Percentiles rank a stretch among this genome's conserved stretches.
phyloP scores from a whole-genome alignment of 1,140 invertebrate genomes.

The Aphelenchoides fujianensis region DNA sequence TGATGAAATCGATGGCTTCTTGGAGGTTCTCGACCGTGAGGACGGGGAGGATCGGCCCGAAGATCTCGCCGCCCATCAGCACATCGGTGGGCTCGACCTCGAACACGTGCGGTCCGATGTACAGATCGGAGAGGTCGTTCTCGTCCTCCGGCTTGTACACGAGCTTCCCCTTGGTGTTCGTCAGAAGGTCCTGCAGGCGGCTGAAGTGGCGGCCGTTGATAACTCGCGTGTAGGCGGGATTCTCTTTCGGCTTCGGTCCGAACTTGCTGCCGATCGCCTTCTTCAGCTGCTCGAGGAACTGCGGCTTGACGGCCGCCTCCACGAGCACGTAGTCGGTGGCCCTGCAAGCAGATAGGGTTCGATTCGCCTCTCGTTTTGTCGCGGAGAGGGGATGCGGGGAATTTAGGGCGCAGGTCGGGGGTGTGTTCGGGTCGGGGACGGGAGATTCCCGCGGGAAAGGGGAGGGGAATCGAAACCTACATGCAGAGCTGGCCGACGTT shows the following conservation, averaged over 20 bases:
- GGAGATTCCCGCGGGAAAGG: no score
- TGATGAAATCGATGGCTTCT: conserved; percentile 51
- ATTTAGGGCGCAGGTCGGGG: no score
- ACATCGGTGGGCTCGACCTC: conserved; percentile 38
- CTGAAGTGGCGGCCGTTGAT: conserved; percentile 75
- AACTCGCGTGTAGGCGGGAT: conserved; percentile 79
- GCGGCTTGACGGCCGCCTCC: conserved; percentile 54
- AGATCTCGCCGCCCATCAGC: conserved; percentile 55
- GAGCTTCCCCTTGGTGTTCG: conserved; percentile 36
- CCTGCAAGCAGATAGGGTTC: no score
- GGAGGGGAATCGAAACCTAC: no score
- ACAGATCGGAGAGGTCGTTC: conserved; percentile 42
- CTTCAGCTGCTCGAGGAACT: conserved; percentile 66
- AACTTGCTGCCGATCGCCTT: conserved; percentile 78
- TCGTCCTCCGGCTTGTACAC: conserved; percentile 52
- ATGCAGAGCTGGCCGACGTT: conserved; percentile 95
- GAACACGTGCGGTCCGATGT: conserved; percentile 46
- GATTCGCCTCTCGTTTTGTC: no score
- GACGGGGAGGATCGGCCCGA: conserved; percentile 53
- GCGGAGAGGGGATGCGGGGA: no score
- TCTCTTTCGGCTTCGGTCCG: conserved; percentile 75
- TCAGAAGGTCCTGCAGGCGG: conserved; percentile 21
- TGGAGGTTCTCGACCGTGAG: conserved; percentile 43
- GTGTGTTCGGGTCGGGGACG: no score
- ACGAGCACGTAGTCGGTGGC: conserved; percentile 79